Base-by-base conservation (phyloP, 2,113 vertebrate genomes). In the Trichomycterus rosablanca region DNA sequence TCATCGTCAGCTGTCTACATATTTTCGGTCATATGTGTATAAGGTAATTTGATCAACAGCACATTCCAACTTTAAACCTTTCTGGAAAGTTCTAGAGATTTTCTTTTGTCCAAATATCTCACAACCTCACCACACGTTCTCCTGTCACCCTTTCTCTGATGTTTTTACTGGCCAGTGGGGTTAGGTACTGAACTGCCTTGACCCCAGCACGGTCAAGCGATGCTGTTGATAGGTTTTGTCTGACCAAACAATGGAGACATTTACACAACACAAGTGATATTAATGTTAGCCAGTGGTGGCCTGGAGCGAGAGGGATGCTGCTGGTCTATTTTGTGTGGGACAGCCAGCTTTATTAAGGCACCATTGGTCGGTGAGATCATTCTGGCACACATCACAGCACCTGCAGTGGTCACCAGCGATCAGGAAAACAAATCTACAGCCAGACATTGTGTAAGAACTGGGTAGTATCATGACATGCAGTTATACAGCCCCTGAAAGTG, bases 171-270 rank as follows among this genome's bases (percentile, higher is more conserved):
- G 43, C 35, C 45, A 49, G 44, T 24, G 48, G 39, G 45, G 39
- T 59, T 45, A 42, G 19, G 52, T 15, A 16, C 24, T 59, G 32
- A 46, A 40, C 66, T 55, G 35, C 37, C n/a, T 49, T 75, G 58
- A 75, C 73, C 69, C 53, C 15, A 15, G 28, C 61, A 16, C 34
- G 52, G 42, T 58, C 57, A 72, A 61, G 50, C 65, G 48, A 56
- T 62, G 57, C 46, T 39, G 66, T 66, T 75, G 62, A 75, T 68
- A 64, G 20, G 54, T 42, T 75, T 75, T 64, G 59, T 72, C 44
- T 66, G 54, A 69, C 44, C 49, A 22, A 68, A 75, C 73, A 72
- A 75, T 67, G 54, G n/a, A 45, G 44, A 18, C 34, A n/a, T 19
- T 42, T 43, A 43, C 66, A 72, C 69, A 75, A 66, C 66, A 45